Conservation (phyloP, 2,797 vertebrate genomes). For the Pseudomugil gertrudae region DNA sequence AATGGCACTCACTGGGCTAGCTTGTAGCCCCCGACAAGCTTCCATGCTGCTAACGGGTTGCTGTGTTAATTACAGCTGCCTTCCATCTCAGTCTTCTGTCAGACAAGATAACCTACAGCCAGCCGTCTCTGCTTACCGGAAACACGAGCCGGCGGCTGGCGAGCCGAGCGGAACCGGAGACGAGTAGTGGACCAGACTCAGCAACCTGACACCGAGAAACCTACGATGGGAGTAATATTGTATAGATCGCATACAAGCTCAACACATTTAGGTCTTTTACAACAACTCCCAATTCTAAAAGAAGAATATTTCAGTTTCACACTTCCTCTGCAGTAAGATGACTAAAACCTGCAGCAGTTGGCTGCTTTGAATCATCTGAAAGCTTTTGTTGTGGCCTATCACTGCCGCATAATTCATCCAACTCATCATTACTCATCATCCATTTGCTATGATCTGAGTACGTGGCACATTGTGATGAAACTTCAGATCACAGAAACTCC, state of each 20-base stretch:
- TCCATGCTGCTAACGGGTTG: slow-evolving; percentile 27
- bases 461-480: not conserved
- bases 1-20: slow-evolving; percentile 46
- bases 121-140: slow-evolving; percentile 63
- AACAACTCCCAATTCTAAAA: too few relatives aligned
- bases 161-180: slow-evolving; percentile 43
- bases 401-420: not conserved
- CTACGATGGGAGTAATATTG: not conserved
- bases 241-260: not conserved
- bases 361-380: slow-evolving; percentile 27
- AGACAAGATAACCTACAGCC: slow-evolving; percentile 59
- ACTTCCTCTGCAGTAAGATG: not conserved
- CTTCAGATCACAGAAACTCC: not conserved
- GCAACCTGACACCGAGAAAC: slow-evolving; percentile 11
- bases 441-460: slow-evolving; percentile 2
- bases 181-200: slow-evolving; percentile 24
- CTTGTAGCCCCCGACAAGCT: slow-evolving; percentile 34
- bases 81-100: slow-evolving; percentile 35
- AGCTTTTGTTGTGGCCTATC: slow-evolving; percentile 25
- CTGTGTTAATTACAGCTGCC: slow-evolving; percentile 66
- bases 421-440: slow-evolving; percentile 17
- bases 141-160: slow-evolving; percentile 49
- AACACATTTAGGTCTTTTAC: not conserved
- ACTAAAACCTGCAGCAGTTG: not conserved
- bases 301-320: not conserved